phyloP scores from a whole-genome alignment of 2,113 vertebrate genomes.

The Urocolius indicus region DNA sequence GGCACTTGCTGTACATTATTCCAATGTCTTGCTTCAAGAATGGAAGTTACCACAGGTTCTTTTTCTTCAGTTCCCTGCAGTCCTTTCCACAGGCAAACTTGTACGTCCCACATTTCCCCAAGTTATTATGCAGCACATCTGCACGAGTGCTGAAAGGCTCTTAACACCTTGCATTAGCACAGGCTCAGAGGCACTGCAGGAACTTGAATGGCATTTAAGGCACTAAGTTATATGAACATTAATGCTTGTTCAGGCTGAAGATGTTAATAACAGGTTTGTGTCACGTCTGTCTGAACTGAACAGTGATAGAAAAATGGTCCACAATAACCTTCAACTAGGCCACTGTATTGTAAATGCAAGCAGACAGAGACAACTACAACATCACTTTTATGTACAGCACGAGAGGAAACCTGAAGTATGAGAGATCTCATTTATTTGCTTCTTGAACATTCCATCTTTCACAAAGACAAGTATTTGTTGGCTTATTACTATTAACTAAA shows the following conservation, averaged over 20 bases:
- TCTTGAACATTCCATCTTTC: neutral
- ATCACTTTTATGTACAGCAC: neutral
- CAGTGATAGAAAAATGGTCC: neutral
- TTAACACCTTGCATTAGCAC: neutral
- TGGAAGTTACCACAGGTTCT: neutral
- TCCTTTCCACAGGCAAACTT: neutral
- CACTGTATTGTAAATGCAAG: neutral
- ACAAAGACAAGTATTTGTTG: neutral
- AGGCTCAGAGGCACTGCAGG: neutral
- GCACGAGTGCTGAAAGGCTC: neutral
- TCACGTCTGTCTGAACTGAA: rapidly evolving
- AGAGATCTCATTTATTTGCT: neutral
- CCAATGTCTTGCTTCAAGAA: neutral
- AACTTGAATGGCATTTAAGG: neutral
- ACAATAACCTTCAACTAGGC: neutral
- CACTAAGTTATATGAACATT: neutral
- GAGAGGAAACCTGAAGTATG: neutral
- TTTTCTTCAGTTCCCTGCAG: neutral
- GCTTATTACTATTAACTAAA: neutral
- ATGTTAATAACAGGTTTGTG: neutral
- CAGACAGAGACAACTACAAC: neutral
- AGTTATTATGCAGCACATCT: neutral
- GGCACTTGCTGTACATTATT: neutral
- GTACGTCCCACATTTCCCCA: neutral
- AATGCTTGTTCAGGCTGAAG: neutral